These are phyloP conservation scores for Galbula dea DNA, from an alignment of 2,113 vertebrate species.

Conservation along the genomic window DNA sequence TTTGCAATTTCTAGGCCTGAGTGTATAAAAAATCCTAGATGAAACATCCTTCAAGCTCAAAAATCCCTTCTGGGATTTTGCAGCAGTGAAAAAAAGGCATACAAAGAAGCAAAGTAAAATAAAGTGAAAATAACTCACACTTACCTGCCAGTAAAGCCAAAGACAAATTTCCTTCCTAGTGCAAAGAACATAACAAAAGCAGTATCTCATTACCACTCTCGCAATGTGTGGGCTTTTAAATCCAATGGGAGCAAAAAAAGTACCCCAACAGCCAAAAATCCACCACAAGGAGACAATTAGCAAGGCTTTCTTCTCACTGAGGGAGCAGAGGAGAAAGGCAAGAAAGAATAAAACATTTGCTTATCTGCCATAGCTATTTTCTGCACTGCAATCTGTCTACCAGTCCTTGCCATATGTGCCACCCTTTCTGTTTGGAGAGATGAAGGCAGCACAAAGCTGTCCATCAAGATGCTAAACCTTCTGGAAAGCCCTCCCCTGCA, in stretches of 20 bases:
- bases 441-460: conserved; percentile 57
- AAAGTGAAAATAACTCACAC: neutral
- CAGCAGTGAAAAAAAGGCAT: neutral
- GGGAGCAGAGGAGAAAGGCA: neutral
- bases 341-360: conserved; percentile 30
- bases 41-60: neutral
- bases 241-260: neutral
- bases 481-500: conserved; percentile 28
- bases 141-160: neutral
- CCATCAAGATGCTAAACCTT: conserved; percentile 65
- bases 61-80: neutral
- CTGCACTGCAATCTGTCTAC: conserved; percentile 48
- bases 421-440: conserved; percentile 41
- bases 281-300: neutral
- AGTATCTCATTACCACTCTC: neutral
- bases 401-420: conserved; percentile 45
- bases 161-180: neutral
- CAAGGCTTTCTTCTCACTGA: neutral
- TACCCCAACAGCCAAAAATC: neutral
- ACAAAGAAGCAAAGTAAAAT: neutral
- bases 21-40: neutral
- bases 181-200: neutral
- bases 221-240: neutral
- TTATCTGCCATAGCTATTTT: conserved; percentile 36
- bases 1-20: neutral